Percentiles rank a stretch among this genome's conserved stretches.
These are phyloP conservation scores for Pterocles gutturalis DNA, from an alignment of 2,113 vertebrate genomes.

Conservation along the genomic window DNA sequence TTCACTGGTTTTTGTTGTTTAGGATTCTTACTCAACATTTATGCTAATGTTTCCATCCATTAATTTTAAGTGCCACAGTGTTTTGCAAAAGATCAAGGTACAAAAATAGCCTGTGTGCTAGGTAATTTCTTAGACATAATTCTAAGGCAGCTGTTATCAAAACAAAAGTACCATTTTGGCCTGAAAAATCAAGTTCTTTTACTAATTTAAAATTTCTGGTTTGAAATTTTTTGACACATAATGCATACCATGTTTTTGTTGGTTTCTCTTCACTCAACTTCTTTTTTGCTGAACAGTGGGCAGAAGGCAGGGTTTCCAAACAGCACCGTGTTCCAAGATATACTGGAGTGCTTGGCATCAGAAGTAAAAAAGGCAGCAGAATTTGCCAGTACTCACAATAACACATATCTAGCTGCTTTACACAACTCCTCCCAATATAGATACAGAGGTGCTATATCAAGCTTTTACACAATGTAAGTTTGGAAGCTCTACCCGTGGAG, in stretches of 20 bases:
- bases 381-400: not conserved
- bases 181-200: not conserved
- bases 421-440: slow-evolving; percentile 2
- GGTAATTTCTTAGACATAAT: not conserved
- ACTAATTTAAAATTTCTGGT: not conserved
- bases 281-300: not conserved
- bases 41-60: not conserved
- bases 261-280: not conserved
- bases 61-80: not conserved
- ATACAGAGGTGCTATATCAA: slow-evolving; percentile 2
- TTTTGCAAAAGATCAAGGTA: not conserved
- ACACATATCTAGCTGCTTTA: not conserved
- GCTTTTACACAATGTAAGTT: not conserved
- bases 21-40: not conserved
- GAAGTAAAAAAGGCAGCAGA: not conserved
- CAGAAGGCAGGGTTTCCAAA: slow-evolving; percentile 20
- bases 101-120: not conserved
- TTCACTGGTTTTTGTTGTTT: not conserved
- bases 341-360: slow-evolving; percentile 4
- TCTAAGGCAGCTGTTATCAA: not conserved
- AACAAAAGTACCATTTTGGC: not conserved
- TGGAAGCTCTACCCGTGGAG: not conserved
- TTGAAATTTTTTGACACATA: not conserved
- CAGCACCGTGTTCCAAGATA: not conserved
- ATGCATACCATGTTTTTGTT: not conserved